phyloP scores from a whole-genome alignment of 2,888 invertebrate genomes.

The Agonum fuliginosum region DNA sequence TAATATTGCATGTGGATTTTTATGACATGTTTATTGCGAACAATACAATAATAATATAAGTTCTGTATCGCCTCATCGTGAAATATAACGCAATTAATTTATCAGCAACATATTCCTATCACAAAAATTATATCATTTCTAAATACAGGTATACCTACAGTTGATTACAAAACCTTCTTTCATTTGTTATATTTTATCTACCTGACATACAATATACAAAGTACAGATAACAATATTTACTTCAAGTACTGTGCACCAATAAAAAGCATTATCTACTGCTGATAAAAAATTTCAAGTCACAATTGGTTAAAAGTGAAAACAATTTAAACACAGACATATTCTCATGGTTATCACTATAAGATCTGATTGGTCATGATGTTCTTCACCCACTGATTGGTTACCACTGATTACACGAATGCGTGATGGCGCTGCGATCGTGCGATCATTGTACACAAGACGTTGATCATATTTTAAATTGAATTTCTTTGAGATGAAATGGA shows the following conservation, averaged over 20 bases:
- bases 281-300: not conserved
- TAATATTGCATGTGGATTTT: no score
- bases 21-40: no score
- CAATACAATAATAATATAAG: not conserved
- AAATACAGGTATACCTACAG: conserved; percentile 11
- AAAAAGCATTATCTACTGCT: not conserved
- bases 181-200: conserved; percentile 35
- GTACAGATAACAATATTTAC: conserved; percentile 15
- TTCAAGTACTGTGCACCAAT: conserved; percentile 18
- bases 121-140: conserved; percentile 13
- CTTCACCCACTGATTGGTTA: not conserved
- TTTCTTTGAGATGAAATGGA: conserved; percentile 30
- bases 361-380: conserved; percentile 40
- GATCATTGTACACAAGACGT: not conserved
- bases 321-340: conserved; percentile 22
- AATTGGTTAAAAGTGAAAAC: not conserved
- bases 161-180: not conserved
- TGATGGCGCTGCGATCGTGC: conserved; percentile 20
- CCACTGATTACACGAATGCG: conserved; percentile 28
- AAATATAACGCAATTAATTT: conserved; percentile 18
- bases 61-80: not conserved
- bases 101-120: not conserved
- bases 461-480: conserved; percentile 45
- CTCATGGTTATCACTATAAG: not conserved
- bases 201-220: not conserved